Base-by-base conservation (phyloP, 2,797 vertebrate genomes). In the Leptatherina wallacei region DNA sequence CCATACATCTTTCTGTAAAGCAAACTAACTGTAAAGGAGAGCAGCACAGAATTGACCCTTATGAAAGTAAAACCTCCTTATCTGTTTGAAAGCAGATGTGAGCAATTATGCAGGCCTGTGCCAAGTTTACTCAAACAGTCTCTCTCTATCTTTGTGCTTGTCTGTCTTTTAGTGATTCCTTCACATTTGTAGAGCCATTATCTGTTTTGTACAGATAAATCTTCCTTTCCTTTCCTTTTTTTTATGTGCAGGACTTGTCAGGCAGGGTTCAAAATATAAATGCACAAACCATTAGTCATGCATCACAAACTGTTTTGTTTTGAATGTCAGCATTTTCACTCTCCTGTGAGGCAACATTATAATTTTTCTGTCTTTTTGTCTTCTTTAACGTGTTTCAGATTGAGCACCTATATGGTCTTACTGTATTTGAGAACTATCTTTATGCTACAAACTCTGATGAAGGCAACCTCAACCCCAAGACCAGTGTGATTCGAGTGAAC, bases 381-480 rank as follows among this genome's bases (percentile, higher is more conserved):
- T 64, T 30, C 2, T 33, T 0, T 13, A 2, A 4, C 47, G 10
- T 47, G n/a, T 61, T 71, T 58, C 88, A 99, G 98, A 98, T 98
- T 0, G 97, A 99, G 16, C 97, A 99, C 74, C 93, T 99, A 32
- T 98, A 99, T 0, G 97, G 97, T 16, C 93, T 99, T 78, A 99
- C 97, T 0, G 98, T 99, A 14, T 99, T 99, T 0, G 98, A 99
- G 94, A 99, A 99, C 81, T 99, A 99, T 81, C 93, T 99, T 61
- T 99, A 99, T 0, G 98, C 98, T 78, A 99, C 97, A 89, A 99
- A 99, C 91, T 98, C 96, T 0, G 97, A 99, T 81, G 97, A 97
- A 0, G 97, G 96, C 87, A 98, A 98, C 18, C 93, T 96, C 32
- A 97, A 98, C 92, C 96, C 97, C 89, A 99, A 99, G 88, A 98